Conservation (phyloP, 2,113 vertebrate genomes). For the Python bivittatus region DNA sequence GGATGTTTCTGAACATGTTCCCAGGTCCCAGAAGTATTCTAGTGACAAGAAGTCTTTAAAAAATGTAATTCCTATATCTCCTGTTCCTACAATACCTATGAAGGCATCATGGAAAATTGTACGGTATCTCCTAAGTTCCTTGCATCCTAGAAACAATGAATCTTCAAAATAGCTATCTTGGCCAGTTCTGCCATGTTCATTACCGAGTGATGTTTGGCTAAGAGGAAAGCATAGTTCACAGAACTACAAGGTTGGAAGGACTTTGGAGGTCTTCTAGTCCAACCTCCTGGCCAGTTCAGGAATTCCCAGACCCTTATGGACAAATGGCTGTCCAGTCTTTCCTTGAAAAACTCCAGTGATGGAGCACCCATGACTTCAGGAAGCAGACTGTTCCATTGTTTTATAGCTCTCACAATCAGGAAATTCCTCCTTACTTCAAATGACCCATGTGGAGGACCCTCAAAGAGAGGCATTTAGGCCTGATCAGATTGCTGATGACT, state of each 20-base stretch:
- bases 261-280: neutral
- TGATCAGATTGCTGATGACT: neutral
- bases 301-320: neutral
- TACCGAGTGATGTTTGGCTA: neutral
- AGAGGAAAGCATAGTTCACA: neutral
- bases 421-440: neutral
- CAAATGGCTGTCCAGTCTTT: neutral
- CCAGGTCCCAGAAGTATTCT: neutral
- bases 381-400: neutral
- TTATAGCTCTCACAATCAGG: neutral
- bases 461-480: neutral
- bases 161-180: too few species aligned
- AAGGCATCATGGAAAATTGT: neutral
- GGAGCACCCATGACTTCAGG: neutral
- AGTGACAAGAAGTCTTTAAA: neutral
- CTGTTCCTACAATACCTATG: neutral
- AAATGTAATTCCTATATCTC: neutral
- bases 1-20: too few species aligned
- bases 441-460: neutral
- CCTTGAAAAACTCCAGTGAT: neutral
- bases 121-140: neutral
- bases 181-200: neutral
- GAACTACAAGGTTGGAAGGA: neutral
- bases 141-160: neutral
- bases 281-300: neutral